Evolutionary conservation across 2,113 vertebrate genomes (phyloP).

Genomic region (Ptilonorhynchus violaceus): DNA sequence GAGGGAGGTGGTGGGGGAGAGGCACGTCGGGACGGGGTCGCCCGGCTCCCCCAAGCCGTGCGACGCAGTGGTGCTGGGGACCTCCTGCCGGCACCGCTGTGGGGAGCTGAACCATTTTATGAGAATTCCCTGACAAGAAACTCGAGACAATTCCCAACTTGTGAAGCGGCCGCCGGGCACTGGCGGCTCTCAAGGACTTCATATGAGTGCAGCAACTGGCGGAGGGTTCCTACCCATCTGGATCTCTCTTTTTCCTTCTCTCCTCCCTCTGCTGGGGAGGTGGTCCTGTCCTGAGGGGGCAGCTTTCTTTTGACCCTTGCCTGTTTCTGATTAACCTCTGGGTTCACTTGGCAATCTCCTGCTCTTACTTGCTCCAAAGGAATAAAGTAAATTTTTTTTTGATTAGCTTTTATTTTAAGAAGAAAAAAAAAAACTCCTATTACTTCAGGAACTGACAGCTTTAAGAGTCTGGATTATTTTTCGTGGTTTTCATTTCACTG

Average conservation of each 20-base stretch:
- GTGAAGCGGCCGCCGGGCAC: neutral
- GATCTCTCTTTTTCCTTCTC: conserved; percentile 30
- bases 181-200: neutral
- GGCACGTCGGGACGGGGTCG: neutral
- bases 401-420: neutral
- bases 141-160: conserved; percentile 40
- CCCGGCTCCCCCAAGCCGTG: neutral
- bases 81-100: neutral
- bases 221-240: conserved; percentile 48
- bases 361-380: neutral
- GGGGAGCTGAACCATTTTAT: neutral
- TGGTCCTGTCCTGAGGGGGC: neutral
- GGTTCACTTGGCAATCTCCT: neutral
- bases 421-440: neutral
- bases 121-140: conserved; percentile 24
- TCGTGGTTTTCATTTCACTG: neutral
- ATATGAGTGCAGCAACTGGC: neutral
- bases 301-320: neutral
- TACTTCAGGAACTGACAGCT: neutral
- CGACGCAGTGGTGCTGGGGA: neutral
- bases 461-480: neutral
- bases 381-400: neutral
- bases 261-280: neutral
- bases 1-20: conserved; percentile 37
- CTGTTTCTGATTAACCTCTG: neutral